Percentiles rank a stretch among this genome's conserved stretches.
Conservation (phyloP, 2,888 invertebrate genomes). For the Phragmatobia fuliginosa region DNA sequence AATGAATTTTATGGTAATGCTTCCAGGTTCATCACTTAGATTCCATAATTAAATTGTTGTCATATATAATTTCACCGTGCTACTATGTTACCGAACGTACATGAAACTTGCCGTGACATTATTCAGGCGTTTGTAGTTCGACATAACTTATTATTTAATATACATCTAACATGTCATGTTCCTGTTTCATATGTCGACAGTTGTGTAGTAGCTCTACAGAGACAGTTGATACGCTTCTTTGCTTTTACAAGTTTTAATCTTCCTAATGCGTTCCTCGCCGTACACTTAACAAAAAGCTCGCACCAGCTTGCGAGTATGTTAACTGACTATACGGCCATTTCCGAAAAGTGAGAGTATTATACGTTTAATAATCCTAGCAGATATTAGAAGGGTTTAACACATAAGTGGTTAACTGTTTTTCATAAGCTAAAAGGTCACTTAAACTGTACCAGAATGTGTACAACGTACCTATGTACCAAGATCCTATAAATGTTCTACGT, state of each 20-base stretch:
- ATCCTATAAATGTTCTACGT: not conserved
- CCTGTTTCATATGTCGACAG: conserved; percentile 44
- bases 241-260: conserved; percentile 84
- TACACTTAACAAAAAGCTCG: conserved; percentile 72
- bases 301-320: conserved; percentile 63
- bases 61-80: not conserved
- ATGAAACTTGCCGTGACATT: not conserved
- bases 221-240: conserved; percentile 69
- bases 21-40: not conserved
- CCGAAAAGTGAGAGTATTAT: conserved; percentile 56
- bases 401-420: conserved; percentile 10
- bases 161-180: conserved; percentile 22
- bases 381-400: conserved; percentile 16
- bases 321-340: conserved; percentile 60
- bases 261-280: conserved; percentile 79
- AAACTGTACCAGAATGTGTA: not conserved
- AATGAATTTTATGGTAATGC: not conserved
- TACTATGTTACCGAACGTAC: not conserved
- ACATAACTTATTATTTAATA: conserved; percentile 6
- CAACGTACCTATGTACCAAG: not conserved
- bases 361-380: conserved; percentile 11
- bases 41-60: not conserved
- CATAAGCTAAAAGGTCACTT: not conserved
- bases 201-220: conserved; percentile 50
- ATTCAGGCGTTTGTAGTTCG: not conserved